A percentile compares a stretch with the other conserved stretches of the same genome.
phyloP scores from a whole-genome alignment of 2,888 invertebrate species.

The Lasius fuliginosus region DNA sequence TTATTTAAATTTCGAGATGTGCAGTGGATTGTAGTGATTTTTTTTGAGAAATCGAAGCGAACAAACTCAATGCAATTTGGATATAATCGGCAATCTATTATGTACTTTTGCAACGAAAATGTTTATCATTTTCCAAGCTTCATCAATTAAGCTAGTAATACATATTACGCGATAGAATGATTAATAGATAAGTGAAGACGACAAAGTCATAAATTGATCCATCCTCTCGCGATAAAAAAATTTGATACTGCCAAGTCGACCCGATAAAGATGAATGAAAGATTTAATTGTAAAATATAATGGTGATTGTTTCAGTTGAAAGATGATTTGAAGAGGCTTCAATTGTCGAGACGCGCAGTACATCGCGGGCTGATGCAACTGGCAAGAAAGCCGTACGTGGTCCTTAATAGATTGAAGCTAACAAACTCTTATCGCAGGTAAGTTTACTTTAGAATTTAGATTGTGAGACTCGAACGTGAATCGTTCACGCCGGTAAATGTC shows the following conservation, averaged over 20 bases:
- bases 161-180: neutral
- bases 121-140: neutral
- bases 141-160: neutral
- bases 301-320: slow-evolving; percentile 71
- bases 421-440: slow-evolving; percentile 24
- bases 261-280: neutral
- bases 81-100: too few relatives aligned
- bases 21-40: neutral
- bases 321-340: slow-evolving; percentile 61
- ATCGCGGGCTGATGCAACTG: slow-evolving; percentile 69
- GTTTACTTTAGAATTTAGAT: slow-evolving; percentile 6
- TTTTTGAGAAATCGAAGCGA: neutral
- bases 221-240: neutral
- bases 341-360: slow-evolving; percentile 56
- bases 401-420: slow-evolving; percentile 28
- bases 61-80: too few relatives aligned
- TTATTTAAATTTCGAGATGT: neutral
- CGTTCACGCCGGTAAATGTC: neutral
- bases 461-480: neutral
- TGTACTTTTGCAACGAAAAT: neutral
- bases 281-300: slow-evolving; percentile 24
- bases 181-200: too few relatives aligned
- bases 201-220: neutral
- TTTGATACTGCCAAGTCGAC: neutral
- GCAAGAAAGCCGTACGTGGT: slow-evolving; percentile 60